These are phyloP conservation scores for Hydropsyche betteni DNA, from an alignment of 2,888 invertebrate genomes.

Conservation along the genomic window DNA sequence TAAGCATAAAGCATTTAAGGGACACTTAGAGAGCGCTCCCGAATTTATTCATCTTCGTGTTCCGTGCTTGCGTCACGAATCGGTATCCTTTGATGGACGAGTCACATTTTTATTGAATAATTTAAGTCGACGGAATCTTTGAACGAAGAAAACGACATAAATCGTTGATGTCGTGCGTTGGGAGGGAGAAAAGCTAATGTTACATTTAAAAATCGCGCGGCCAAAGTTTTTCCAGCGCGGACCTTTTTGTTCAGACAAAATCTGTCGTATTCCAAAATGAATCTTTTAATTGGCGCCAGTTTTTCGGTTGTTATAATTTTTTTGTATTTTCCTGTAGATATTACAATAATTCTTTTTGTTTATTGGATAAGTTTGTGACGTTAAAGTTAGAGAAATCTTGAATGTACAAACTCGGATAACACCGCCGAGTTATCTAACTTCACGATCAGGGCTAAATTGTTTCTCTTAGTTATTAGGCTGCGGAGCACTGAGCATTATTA, in stretches of 20 bases:
- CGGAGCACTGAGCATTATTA: constrained; percentile 14
- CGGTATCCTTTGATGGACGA: constrained; percentile 24
- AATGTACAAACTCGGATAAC: constrained; percentile 20
- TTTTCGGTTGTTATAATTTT: too few relatives aligned
- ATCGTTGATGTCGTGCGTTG: constrained; percentile 2
- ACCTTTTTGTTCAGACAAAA: not conserved
- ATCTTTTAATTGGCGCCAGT: too few relatives aligned
- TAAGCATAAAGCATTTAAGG: constrained; percentile 41
- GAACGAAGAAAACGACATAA: constrained; percentile 14
- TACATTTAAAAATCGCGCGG: not conserved
- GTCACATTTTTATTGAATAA: constrained; percentile 31
- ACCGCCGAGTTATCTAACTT: constrained; percentile 28
- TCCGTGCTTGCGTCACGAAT: constrained; percentile 4
- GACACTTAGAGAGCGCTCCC: constrained; percentile 35
- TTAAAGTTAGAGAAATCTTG: constrained; percentile 27
- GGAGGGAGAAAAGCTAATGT: not conserved
- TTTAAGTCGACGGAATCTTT: constrained; percentile 8
- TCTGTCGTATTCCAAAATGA: too few relatives aligned
- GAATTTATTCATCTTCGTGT: constrained; percentile 31
- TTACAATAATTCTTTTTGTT: constrained; percentile 3
- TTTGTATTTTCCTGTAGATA: too few relatives aligned
- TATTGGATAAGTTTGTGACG: constrained; percentile 25
- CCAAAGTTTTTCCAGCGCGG: not conserved
- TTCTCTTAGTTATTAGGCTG: constrained; percentile 26
- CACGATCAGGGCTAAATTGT: constrained; percentile 37